Evolutionary conservation across 2,888 invertebrate genomes (phyloP), one percentile per base, ranked within the genome.

Genomic region (Pheosia tremula): DNA sequence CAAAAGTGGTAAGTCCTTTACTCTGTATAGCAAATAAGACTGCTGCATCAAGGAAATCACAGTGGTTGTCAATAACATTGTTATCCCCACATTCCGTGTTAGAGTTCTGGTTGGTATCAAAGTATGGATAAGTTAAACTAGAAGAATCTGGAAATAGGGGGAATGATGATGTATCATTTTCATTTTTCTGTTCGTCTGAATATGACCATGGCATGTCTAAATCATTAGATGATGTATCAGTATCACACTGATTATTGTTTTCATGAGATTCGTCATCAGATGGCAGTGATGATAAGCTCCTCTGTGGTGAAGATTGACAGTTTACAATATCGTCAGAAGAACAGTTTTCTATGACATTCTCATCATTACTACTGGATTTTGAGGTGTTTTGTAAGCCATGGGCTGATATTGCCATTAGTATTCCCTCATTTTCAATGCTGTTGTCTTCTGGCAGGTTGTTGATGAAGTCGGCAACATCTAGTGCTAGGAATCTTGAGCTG

Each of bases 1-100:
- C 89, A 76, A 91, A 90, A 43, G 93, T 93, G 37, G 95, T 95
- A 50, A 96, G 88, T 41, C 96, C 96, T 86, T 96, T 96, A 81
- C 96, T 96, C 81, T 96, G 95, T 69, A 97, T 96, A 45, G 96
- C 96, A 77, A 95, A 96, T 54, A 95, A 94, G n/a, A 96, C 96
- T n/a, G 96, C 96, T 58, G 95, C 94, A 87, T 96, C 96, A 70
- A 96, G 86, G 78, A 96, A 95, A 78, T 96, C 95, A 82, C 86
- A 91, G 69, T 92, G 87, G 77, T 79, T 82, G n/a, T 81, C 82
- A 7, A 8, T 39, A 45, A 74, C 72, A 57, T 79, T 79, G 9
- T 80, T 79, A 60, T 81, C 77, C 53, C 74, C 74, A 63, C 56
- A 67, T 24, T 79, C 81, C 68, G 72, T 72, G 64, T 72, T 76